phyloP scores from a whole-genome alignment of 2,888 invertebrate genomes.

The Morpho helenor region DNA sequence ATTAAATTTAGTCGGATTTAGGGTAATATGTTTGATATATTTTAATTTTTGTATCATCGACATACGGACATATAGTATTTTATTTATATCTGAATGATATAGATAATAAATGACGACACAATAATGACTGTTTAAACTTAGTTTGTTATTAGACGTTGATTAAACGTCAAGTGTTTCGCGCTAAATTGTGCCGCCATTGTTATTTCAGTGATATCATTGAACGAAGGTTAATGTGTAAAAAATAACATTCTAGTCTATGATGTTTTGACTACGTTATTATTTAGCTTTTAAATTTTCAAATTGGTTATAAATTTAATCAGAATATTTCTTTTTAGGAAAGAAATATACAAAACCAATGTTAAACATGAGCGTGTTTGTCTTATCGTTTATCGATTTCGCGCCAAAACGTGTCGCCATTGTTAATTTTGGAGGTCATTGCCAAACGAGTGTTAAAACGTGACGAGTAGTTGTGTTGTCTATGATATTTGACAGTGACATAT shows the following conservation, averaged over 20 bases:
- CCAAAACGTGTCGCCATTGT: background rate
- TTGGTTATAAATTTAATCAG: no score
- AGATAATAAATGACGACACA: slow-evolving; percentile 14
- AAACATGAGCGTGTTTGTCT: no score
- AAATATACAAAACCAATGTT: no score
- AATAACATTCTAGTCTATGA: background rate
- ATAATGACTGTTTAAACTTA: slow-evolving; percentile 13
- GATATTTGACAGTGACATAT: slow-evolving; percentile 1
- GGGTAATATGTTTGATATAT: no score
- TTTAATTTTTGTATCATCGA: background rate
- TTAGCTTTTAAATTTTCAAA: no score
- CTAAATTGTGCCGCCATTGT: slow-evolving; percentile 9
- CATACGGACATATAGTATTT: background rate
- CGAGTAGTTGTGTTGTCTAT: slow-evolving; percentile 1
- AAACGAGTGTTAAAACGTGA: background rate
- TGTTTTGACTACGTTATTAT: no score
- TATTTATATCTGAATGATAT: background rate
- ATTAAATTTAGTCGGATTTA: no score
- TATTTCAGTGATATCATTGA: slow-evolving; percentile 7
- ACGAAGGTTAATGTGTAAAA: slow-evolving; percentile 2
- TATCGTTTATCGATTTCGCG: background rate
- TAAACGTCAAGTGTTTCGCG: slow-evolving; percentile 16
- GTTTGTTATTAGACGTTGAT: slow-evolving; percentile 19
- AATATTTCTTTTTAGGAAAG: no score
- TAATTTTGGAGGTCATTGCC: background rate